phyloP scores from a whole-genome alignment of 2,113 vertebrate genomes.

The Callopanchax toddi region DNA sequence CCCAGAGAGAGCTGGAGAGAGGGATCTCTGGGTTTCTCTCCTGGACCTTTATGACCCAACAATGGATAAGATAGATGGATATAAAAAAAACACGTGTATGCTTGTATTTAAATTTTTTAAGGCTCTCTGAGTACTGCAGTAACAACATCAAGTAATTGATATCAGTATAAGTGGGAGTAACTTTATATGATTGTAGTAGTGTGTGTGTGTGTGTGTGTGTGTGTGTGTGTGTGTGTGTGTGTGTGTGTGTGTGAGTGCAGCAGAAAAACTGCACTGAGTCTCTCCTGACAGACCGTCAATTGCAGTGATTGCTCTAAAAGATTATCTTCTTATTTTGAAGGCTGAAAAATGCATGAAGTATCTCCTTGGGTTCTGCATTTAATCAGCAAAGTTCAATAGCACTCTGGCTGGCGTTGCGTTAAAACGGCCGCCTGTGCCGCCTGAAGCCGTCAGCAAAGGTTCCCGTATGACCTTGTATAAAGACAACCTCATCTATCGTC shows the following conservation, averaged over 20 bases:
- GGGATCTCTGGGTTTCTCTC: no score
- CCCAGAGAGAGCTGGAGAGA: no score
- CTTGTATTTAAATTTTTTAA: conserved; percentile 27
- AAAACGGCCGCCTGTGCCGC: conserved; percentile 50
- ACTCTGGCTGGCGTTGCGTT: conserved; percentile 43
- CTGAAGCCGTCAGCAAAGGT: conserved; percentile 25
- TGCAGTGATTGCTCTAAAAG: conserved; percentile 32
- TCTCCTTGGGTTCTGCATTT: conserved; percentile 18
- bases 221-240: conserved; percentile 10
- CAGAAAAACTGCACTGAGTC: background rate
- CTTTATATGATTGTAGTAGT: conserved; percentile 8
- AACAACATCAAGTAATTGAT: conserved; percentile 29
- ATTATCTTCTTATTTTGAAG: conserved; percentile 21
- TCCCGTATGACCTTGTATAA: conserved; percentile 22
- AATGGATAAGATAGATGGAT: no score
- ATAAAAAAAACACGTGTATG: background rate
- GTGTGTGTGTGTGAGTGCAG: conserved; percentile 1
- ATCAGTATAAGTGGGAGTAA: conserved; percentile 35
- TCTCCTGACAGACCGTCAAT: conserved; percentile 29
- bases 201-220: background rate
- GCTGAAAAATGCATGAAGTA: conserved; percentile 49
- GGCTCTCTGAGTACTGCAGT: conserved; percentile 27
- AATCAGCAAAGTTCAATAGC: conserved; percentile 58
- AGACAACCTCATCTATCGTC: conserved; percentile 35
- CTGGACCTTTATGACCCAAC: no score